phyloP scores from a whole-genome alignment of 2,797 vertebrate genomes.

The Falco naumanni region DNA sequence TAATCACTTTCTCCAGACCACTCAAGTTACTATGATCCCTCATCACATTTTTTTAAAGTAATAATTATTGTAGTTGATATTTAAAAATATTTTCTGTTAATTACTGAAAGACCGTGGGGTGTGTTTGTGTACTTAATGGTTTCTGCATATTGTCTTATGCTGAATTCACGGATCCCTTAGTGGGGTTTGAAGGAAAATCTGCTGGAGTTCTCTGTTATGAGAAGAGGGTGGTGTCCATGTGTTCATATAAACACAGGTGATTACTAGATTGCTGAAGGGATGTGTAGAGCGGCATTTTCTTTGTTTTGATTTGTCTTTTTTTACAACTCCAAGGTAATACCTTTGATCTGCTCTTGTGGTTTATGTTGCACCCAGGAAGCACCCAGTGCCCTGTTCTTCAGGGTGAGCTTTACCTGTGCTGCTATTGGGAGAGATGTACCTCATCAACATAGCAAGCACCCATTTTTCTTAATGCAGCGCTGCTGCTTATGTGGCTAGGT shows the following conservation, averaged over 20 bases:
- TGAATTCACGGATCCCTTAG: neutral
- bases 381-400: neutral
- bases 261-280: neutral
- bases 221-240: neutral
- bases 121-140: neutral
- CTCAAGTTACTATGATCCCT: neutral
- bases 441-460: neutral
- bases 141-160: neutral
- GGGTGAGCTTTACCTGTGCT: neutral
- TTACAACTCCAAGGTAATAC: neutral
- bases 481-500: neutral
- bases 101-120: neutral
- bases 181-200: neutral
- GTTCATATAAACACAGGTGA: neutral
- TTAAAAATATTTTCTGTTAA: neutral
- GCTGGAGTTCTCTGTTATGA: neutral
- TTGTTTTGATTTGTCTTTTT: slow-evolving; percentile 18
- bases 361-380: neutral
- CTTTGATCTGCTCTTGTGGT: slow-evolving; percentile 28
- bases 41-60: neutral
- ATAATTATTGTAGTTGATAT: neutral
- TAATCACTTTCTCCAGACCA: neutral
- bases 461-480: neutral
- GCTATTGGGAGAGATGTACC: neutral
- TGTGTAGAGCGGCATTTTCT: neutral